Percentiles rank a stretch among this genome's conserved stretches.
Conservation (phyloP, 2,797 vertebrate species). For the Diplodus sargus region DNA sequence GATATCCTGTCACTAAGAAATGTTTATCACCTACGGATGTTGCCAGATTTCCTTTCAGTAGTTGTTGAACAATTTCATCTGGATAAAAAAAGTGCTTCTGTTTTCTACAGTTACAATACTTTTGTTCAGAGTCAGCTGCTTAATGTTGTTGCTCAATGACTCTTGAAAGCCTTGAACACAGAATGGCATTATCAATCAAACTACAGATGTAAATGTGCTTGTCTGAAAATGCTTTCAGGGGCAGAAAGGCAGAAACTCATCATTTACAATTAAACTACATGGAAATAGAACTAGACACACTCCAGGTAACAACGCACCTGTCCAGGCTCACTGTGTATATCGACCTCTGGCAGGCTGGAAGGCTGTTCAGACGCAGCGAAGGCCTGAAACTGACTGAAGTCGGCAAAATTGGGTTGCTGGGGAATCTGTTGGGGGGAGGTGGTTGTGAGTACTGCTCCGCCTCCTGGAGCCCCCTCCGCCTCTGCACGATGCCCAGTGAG, state of each 20-base stretch:
- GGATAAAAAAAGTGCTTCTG: too few relatives aligned
- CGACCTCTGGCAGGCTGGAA: conserved; percentile 88
- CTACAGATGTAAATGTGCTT: not conserved
- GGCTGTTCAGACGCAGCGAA: conserved; percentile 88
- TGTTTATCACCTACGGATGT: too few relatives aligned
- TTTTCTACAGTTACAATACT: too few relatives aligned
- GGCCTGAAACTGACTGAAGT: conserved; percentile 98
- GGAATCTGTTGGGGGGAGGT: conserved; percentile 98
- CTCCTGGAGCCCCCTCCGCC: conserved; percentile 84
- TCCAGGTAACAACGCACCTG: conserved; percentile 80
- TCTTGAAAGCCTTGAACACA: not conserved
- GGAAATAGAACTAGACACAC: not conserved
- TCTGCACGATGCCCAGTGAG: conserved; percentile 90
- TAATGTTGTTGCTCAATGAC: too few relatives aligned
- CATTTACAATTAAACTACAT: too few relatives aligned
- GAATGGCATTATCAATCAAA: not conserved
- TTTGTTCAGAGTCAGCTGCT: too few relatives aligned
- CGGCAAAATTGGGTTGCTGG: conserved; percentile 98
- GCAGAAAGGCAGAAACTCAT: too few relatives aligned
- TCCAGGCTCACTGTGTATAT: conserved; percentile 88
- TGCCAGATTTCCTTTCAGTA: too few relatives aligned
- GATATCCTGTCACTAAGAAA: too few relatives aligned
- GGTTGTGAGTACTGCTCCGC: conserved; percentile 77
- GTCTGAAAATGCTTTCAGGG: not conserved
- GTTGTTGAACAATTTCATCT: too few relatives aligned